Base-by-base conservation (phyloP, 2,797 vertebrate species). In the Pteropus rufus region DNA sequence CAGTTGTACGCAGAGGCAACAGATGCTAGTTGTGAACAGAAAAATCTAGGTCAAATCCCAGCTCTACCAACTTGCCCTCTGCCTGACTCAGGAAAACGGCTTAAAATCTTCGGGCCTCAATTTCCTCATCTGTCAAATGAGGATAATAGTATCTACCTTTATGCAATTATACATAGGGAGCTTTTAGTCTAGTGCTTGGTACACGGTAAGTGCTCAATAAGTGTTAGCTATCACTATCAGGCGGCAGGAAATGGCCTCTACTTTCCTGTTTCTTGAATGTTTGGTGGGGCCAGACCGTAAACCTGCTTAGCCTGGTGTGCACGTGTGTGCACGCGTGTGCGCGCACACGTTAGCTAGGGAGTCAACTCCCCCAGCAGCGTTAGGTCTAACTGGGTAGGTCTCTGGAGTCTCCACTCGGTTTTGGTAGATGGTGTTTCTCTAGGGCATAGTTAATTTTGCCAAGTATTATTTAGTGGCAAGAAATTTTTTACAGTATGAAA, bases 1-100 rank as follows among this genome's bases (percentile, higher is more conserved):
- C 16, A 7, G 31, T 1, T 49, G 34, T 11, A 65, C 0, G 0
- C 2, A 15, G 21, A 31, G 36, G 44, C 6, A 10, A 67, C 1
- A 11, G 11, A 0, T 2, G 41, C 54, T 7, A 5, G 39, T 0
- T 18, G 31, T 15, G 26, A 34, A 39, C 10, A 10, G 24, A 16
- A 56, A n/a, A 60, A 24, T 10, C 46, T 31, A 7, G 75, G 49
- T 94, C 52, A 23, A 64, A 64, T 36, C 60, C 39, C 69, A 31
- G 69, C 54, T 90, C 26, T 56, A 4, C 44, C 10, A 7, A 7
- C 31, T 11, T 12, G 36, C 7, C 64, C 26, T 5, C 44, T 34
- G 39, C 23, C 2, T 8, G 44, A 39, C 58, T 52, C 65, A 46
- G 54, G 24, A 24, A n/a, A 79, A n/a, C 7, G 23, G 56, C 62